Evolutionary conservation across 2,113 vertebrate species (phyloP).

Genomic region (Chlamydotis undulata): DNA sequence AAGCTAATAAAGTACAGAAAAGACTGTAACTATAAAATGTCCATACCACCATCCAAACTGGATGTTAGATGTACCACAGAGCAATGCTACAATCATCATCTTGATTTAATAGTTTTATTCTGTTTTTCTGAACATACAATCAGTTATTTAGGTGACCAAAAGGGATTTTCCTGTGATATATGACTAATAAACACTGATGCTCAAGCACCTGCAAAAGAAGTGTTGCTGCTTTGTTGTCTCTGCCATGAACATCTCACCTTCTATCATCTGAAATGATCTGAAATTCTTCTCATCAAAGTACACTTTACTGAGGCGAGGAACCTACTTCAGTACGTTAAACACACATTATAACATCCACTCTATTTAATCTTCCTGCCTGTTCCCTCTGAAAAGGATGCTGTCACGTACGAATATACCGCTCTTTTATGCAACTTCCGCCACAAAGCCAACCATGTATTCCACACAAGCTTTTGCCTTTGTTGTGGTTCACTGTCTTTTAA

Average conservation of each 20-base stretch:
- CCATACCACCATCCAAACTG: not conserved
- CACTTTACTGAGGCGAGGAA: not conserved
- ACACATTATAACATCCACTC: not conserved
- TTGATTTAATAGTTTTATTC: not conserved
- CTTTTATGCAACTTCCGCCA: not conserved
- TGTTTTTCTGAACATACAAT: not conserved
- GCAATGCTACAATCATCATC: not conserved
- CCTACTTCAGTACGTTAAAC: constrained; percentile 18
- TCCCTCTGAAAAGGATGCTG: constrained; percentile 7
- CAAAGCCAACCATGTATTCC: not conserved
- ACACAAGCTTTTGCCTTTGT: not conserved
- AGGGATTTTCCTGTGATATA: constrained; percentile 3
- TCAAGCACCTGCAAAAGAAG: constrained; percentile 48
- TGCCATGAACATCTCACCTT: constrained; percentile 50
- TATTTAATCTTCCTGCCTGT: constrained; percentile 34
- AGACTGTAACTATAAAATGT: not conserved
- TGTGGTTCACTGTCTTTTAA: constrained; percentile 7
- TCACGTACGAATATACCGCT: not conserved
- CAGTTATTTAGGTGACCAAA: not conserved
- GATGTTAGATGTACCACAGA: not conserved
- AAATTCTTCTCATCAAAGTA: constrained; percentile 57
- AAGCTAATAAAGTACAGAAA: not conserved
- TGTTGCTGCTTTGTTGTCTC: constrained; percentile 29
- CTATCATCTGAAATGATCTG: constrained; percentile 24
- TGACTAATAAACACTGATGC: not conserved